Conservation (phyloP, 2,797 vertebrate species). For the Aselliscus stoliczkanus region DNA sequence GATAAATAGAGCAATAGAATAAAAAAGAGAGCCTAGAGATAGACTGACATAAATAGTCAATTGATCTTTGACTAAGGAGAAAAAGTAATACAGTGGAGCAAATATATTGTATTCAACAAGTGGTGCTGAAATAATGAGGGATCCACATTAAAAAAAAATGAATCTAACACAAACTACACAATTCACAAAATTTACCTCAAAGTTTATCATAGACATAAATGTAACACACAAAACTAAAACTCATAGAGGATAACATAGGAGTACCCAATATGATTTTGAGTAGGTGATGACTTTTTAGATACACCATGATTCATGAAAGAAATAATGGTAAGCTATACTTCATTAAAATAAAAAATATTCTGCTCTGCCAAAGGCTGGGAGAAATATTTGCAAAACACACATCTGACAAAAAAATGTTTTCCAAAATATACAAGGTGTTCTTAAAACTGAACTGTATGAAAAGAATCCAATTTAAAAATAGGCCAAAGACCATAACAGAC, state of each 20-base stretch:
- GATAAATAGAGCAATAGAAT: neutral
- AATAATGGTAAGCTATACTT: neutral
- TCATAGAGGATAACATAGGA: neutral
- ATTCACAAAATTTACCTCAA: neutral
- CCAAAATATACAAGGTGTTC: neutral
- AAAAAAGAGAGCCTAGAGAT: neutral
- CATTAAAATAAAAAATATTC: neutral
- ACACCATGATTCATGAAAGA: neutral
- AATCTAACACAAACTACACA: neutral
- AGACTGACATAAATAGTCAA: neutral
- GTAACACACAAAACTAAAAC: neutral
- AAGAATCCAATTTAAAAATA: neutral
- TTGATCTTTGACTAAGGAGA: neutral
- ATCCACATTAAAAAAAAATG: neutral
- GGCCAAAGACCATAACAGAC: neutral
- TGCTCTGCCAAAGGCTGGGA: neutral
- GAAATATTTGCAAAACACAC: neutral
- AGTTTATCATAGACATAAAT: neutral
- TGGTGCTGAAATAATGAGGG: neutral
- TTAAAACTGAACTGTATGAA: neutral
- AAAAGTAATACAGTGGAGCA: neutral
- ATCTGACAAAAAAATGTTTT: neutral
- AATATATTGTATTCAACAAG: neutral
- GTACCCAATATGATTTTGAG: neutral
- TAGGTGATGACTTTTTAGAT: neutral